Percentiles rank a stretch among this genome's conserved stretches.
Evolutionary conservation across 2,888 invertebrate genomes (phyloP).

Genomic region (Tillus elongatus): DNA sequence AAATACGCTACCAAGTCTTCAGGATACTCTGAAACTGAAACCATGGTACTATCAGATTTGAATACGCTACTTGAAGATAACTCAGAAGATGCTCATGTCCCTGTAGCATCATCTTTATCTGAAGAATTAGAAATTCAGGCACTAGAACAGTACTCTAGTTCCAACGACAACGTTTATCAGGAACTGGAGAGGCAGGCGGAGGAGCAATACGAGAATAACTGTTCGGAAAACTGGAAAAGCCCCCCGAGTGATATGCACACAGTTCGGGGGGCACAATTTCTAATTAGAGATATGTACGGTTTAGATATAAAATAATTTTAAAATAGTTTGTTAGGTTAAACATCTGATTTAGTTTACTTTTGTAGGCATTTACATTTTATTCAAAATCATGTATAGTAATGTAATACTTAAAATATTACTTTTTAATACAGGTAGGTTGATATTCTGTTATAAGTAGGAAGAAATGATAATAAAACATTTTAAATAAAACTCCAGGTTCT

Average conservation of each 20-base stretch:
- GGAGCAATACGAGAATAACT: constrained; percentile 52
- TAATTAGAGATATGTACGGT: constrained; percentile 9
- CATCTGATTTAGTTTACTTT: constrained; percentile 13
- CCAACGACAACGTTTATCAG: constrained; percentile 50
- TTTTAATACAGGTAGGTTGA: too few species aligned
- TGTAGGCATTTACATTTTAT: too few species aligned
- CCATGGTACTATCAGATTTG: too few species aligned
- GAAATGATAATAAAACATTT: too few species aligned
- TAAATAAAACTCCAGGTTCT: too few species aligned
- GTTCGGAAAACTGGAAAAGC: constrained; percentile 31
- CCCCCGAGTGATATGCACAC: constrained; percentile 24
- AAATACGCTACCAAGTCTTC: too few species aligned
- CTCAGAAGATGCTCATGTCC: too few species aligned
- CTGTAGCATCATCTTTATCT: constrained; percentile 28
- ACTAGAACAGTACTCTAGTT: constrained; percentile 48
- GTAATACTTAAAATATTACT: too few species aligned
- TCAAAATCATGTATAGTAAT: too few species aligned
- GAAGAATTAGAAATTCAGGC: constrained; percentile 54
- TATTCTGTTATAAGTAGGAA: too few species aligned
- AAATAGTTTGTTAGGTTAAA: constrained; percentile 14
- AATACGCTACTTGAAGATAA: too few species aligned
- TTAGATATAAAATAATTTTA: constrained; percentile 3
- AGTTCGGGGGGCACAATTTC: constrained; percentile 24
- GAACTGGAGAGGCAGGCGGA: constrained; percentile 58
- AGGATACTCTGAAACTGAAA: too few species aligned